Percentiles rank a stretch among this genome's conserved stretches.
Evolutionary conservation across 2,888 invertebrate genomes (phyloP).

Genomic region (Andrena marginata): DNA sequence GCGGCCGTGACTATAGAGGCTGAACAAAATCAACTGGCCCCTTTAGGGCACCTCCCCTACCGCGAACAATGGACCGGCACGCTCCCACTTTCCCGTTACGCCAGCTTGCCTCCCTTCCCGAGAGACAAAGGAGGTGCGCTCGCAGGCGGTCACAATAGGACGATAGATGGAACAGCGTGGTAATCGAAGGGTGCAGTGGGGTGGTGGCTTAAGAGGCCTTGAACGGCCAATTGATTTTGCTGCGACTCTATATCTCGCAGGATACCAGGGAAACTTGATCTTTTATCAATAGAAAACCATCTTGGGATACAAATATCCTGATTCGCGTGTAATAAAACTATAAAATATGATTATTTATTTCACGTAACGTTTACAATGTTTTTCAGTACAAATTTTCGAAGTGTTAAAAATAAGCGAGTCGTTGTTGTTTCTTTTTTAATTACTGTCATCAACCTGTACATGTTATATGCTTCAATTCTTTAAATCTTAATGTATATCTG

Average conservation of each 20-base stretch:
- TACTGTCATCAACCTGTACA: neutral
- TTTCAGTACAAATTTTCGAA: neutral
- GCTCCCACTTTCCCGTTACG: neutral
- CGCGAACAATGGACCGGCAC: neutral
- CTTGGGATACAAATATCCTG: neutral
- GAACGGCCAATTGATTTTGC: neutral
- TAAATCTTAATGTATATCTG: neutral
- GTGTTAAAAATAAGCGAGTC: neutral
- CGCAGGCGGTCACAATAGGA: neutral
- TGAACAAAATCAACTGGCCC: neutral
- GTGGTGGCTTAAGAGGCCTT: neutral
- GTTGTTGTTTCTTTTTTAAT: neutral
- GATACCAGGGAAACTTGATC: constrained; percentile 32
- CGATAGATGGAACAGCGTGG: neutral
- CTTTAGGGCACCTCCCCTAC: neutral
- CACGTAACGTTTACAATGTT: neutral
- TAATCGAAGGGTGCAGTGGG: neutral
- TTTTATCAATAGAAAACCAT: constrained; percentile 25
- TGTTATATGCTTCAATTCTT: neutral
- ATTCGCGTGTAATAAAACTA: neutral
- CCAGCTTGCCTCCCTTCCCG: neutral
- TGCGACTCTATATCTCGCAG: neutral
- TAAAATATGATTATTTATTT: neutral
- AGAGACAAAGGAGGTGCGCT: neutral
- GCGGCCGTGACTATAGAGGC: constrained; percentile 7